Evolutionary conservation across 2,113 vertebrate genomes (phyloP), one percentile per base, ranked within the genome.

Genomic region (Eulemur macaco): DNA sequence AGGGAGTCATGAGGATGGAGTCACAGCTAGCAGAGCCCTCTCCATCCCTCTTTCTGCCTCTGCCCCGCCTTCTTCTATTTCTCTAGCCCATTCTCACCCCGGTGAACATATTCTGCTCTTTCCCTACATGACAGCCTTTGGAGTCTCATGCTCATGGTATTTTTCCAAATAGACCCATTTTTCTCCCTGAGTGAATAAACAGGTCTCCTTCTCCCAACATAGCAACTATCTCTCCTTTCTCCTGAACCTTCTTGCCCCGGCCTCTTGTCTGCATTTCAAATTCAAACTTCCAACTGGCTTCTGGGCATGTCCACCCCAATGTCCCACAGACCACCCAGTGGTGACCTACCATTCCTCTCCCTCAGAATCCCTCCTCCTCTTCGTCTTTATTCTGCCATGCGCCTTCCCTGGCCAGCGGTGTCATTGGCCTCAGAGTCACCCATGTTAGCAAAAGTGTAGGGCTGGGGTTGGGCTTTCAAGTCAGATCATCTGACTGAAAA

Each of bases 261-360:
- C 8, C 47, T 69, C 52, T 29, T n/a, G 5, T 31, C 8, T 50
- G 56, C 15, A 27, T 86, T 80, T 45, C 63, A 84, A n/a, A 9
- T 21, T 60, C 83, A 82, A 14, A 64, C 73, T 64, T 82, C 90
- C 25, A 52, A 20, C 29, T n/a, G 31, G 60, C 3, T 23, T 17
- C 71, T 27, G 2, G 2, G 8, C 37, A 42, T 14, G 1, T n/a
- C 71, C 39, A 37, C n/a, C 1, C 0, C 6, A 34, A 34, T 3
- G 4, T 27, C 66, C 29, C 20, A 12, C 45, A 86, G 58, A 68
- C 37, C 31, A 3, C 54, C 39, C 81, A 17, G 37, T 8, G 12
- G 25, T 15, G 8, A 29, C 9, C 47, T 52, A 34, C 47, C 13
- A 0, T 39, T 39, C 18, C 29, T 47, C 89, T 42, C 25, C 29